Percentiles rank a stretch among this genome's conserved stretches.
These are phyloP conservation scores for Picus viridis DNA, from an alignment of 2,797 vertebrate species.

Conservation along the genomic window DNA sequence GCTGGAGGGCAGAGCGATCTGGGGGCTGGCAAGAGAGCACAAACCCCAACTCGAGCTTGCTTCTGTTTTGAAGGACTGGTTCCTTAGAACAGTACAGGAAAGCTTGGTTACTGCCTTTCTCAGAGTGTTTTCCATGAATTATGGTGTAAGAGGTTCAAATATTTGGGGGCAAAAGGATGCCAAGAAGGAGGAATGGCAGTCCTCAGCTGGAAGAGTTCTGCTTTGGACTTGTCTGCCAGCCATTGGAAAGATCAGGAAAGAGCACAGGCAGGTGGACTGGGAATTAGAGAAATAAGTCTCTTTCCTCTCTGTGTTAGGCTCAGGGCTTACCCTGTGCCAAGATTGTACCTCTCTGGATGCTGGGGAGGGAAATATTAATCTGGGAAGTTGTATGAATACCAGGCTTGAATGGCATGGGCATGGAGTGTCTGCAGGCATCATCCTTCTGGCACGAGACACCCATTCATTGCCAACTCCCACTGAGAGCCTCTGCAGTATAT, in stretches of 20 bases:
- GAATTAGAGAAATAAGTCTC: neutral
- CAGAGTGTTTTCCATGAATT: neutral
- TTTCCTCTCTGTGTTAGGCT: neutral
- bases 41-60: neutral
- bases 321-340: constrained; percentile 27
- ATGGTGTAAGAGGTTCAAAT: neutral
- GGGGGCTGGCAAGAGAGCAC: neutral
- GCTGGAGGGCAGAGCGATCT: neutral
- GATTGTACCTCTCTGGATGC: neutral
- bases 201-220: neutral
- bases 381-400: neutral
- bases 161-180: neutral
- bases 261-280: neutral
- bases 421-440: neutral
- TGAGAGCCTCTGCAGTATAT: neutral
- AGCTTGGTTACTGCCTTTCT: neutral
- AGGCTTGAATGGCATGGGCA: neutral
- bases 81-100: neutral
- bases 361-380: neutral
- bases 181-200: neutral
- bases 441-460: neutral
- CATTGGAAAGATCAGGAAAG: neutral
- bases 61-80: neutral
- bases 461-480: neutral
- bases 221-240: neutral